Base-by-base conservation (phyloP, 2,113 vertebrate species). In the Rhizomys pruinosus region DNA sequence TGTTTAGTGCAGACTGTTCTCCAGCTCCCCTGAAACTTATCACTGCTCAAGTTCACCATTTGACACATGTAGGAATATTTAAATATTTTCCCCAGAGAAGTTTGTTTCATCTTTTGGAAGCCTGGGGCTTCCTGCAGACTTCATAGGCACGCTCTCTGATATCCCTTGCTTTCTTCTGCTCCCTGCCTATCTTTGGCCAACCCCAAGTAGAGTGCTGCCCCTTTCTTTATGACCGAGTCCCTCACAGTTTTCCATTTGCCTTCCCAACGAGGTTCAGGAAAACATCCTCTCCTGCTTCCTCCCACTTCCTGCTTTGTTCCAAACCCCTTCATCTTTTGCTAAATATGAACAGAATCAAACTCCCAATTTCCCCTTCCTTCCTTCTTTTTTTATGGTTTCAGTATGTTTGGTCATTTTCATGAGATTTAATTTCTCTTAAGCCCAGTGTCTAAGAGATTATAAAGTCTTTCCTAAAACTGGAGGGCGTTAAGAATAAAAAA, bases 31-130 rank as follows among this genome's bases (percentile, higher is more conserved):
- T 94, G 2, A 20, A 9, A 44, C 68, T 95, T 97, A 94, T 95
- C 97, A 96, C 95, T 93, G 95, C 95, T 90, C 25, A 5, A 90
- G 37, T 95, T 98, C 97, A 94, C 96, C 96, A 93, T 87, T 63
- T 94, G 72, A 97, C 95, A 96, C 93, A 95, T 95, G 95, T 92
- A 92, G 89, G 96, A 96, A 96, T 94, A 96, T 97, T 96, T 91
- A 85, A 94, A 77, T 73, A 52, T 22, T 95, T 95, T 95, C 80
- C 87, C 42, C 55, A 90, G 82, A 95, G 85, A 94, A 94, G 90
- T 97, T 93, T 97, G 97, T 97, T 98, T 98, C 96, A 97, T 97
- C 97, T 97, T 97, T 93, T 61, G 97, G 94, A 97, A 97, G 95
- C 94, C 92, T 1, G 71, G 89, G 93, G 95, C 94, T 97, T 97